Evolutionary conservation across 2,888 invertebrate species (phyloP).

Genomic region (Scaptomyza polygonia): DNA sequence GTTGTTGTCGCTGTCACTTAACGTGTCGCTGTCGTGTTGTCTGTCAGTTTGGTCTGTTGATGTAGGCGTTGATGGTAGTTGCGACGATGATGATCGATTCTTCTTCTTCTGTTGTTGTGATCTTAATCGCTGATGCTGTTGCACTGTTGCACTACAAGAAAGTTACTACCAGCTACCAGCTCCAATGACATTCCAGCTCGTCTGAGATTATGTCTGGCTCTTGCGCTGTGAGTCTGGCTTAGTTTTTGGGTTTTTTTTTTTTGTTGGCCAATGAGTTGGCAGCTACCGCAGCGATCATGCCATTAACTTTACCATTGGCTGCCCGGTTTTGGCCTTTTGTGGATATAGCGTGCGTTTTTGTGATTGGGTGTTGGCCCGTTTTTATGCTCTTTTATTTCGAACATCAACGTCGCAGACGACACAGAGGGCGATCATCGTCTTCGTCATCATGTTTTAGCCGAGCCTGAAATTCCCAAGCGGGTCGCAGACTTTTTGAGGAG

Average conservation of each 20-base stretch:
- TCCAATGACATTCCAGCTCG: slow-evolving; percentile 73
- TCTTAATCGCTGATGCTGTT: slow-evolving; percentile 55
- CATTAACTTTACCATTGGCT: slow-evolving; percentile 71
- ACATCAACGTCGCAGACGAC: slow-evolving; percentile 59
- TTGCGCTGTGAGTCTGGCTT: slow-evolving; percentile 36
- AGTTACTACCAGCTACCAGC: slow-evolving; percentile 12
- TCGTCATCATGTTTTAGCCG: slow-evolving; percentile 31
- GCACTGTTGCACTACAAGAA: neutral
- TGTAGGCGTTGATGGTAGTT: slow-evolving; percentile 17
- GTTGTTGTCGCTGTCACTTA: slow-evolving; percentile 55
- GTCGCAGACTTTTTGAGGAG: slow-evolving; percentile 12
- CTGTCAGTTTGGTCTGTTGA: slow-evolving; percentile 49
- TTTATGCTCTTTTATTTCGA: slow-evolving; percentile 64
- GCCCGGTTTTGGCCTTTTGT: slow-evolving; percentile 47
- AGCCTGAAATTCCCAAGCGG: slow-evolving; percentile 66
- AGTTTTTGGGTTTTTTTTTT: slow-evolving; percentile 18
- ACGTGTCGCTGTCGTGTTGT: slow-evolving; percentile 67
- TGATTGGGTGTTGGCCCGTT: slow-evolving; percentile 73
- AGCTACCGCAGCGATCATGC: slow-evolving; percentile 49
- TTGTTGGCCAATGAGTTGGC: slow-evolving; percentile 47
- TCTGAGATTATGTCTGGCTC: slow-evolving; percentile 79
- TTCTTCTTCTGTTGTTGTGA: slow-evolving; percentile 59
- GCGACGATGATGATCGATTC: slow-evolving; percentile 14
- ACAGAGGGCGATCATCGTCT: slow-evolving; percentile 46
- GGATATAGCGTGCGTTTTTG: slow-evolving; percentile 43